Evolutionary conservation across 2,888 invertebrate genomes (phyloP), one percentile per base, ranked within the genome.

Genomic region (Dryococelus australis): DNA sequence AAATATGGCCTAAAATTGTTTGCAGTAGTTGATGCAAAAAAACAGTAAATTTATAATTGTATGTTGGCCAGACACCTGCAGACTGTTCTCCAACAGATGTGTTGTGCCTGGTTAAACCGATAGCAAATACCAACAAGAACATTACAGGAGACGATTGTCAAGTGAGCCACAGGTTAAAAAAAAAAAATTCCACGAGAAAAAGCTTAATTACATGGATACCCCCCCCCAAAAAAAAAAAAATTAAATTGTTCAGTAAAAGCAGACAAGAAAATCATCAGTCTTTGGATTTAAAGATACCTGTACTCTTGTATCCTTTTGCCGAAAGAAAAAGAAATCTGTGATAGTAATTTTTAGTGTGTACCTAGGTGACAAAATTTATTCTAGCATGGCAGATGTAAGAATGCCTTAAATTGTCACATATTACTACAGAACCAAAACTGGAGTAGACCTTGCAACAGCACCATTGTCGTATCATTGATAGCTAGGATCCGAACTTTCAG

Each of bases 1-100:
- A 91, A 90, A 86, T 91, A 91, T 88, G 90, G 90, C 0, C 89
- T 91, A 10, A 91, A 91, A 89, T 89, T 91, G n/a, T 89, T 88
- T 85, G 90, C 90, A 13, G 78, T 90, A 35, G 88, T 87, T 28
- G 89, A 90, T 88, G 86, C 89, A 20, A 89, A n/a, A n/a, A 87
- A 88, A 88, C 88, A 16, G 86, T 85, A 43, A 89, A 90, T 80
- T 16, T 90, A n/a, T 90, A 90, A 88, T 87, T 90, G 28, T 90
- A 90, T 88, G 88, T 89, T 85, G 89, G 90, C 79, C 87, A 88
- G 78, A 89, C 90, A 84, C 89, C 88, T 43, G 88, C 89, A 84
- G 89, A 90, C 8, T 90, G 89, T 86, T 88, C 89, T 80, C 87
- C 89, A 43, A 53, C 26, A 85, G 89, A 88, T 79, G 88, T 90